Conservation (phyloP, 2,113 vertebrate genomes). For the Clupea harengus region DNA sequence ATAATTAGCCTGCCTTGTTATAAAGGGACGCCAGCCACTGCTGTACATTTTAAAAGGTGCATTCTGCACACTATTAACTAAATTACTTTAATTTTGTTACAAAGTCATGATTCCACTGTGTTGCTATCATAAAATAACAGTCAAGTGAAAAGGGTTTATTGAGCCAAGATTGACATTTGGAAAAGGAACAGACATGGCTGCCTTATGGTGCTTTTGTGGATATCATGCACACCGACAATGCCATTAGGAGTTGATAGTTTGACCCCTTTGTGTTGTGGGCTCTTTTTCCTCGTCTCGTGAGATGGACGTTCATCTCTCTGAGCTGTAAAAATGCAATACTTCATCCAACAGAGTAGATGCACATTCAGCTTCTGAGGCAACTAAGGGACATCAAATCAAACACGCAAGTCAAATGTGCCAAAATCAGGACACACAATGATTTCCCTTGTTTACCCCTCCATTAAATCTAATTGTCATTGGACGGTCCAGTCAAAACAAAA, state of each 20-base stretch:
- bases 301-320: neutral
- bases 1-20: neutral
- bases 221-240: neutral
- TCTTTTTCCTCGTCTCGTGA: neutral
- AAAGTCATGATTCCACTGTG: neutral
- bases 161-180: neutral
- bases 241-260: neutral
- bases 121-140: neutral
- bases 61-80: slow-evolving; percentile 10
- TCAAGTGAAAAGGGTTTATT: neutral
- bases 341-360: neutral
- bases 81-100: neutral
- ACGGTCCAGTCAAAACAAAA: neutral
- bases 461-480: slow-evolving; percentile 7
- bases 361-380: neutral
- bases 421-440: neutral
- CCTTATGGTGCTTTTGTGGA: slow-evolving; percentile 2
- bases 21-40: neutral
- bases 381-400: neutral
- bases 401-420: neutral
- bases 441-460: neutral
- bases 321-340: neutral
- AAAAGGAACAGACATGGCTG: neutral
- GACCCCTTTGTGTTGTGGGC: neutral
- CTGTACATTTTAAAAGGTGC: slow-evolving; percentile 2